These are phyloP conservation scores for Amia ocellicauda DNA, from an alignment of 2,113 vertebrate species.

Conservation along the genomic window DNA sequence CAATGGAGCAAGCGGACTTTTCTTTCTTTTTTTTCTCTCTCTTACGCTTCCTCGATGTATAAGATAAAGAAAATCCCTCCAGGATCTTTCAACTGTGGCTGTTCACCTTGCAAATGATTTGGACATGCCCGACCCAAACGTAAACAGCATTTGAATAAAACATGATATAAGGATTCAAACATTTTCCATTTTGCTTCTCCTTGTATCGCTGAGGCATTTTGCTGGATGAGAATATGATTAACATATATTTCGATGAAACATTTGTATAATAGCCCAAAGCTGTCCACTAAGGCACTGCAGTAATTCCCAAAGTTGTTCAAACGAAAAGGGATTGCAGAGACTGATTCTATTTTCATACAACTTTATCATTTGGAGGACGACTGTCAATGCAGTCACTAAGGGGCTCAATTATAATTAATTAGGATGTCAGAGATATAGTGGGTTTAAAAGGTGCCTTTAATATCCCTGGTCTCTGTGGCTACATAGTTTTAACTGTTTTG, in stretches of 20 bases:
- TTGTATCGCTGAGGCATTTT: background rate
- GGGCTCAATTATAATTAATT: constrained; percentile 4
- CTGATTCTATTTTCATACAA: constrained; percentile 12
- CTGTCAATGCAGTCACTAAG: constrained; percentile 5
- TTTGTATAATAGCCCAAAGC: background rate
- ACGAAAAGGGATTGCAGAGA: background rate
- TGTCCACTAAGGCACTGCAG: background rate
- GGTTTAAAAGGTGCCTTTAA: constrained; percentile 8
- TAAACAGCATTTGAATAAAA: constrained; percentile 59
- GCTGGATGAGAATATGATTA: constrained; percentile 1
- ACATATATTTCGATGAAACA: background rate
- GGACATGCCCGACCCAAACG: constrained; percentile 48
- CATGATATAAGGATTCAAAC: constrained; percentile 41
- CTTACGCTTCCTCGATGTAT: background rate
- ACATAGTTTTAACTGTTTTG: background rate
- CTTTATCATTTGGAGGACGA: constrained; percentile 2
- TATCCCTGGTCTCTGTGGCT: background rate
- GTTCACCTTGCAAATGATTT: constrained; percentile 57
- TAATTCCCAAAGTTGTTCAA: constrained; percentile 5
- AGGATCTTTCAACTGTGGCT: constrained; percentile 53
- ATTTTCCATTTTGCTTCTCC: constrained; percentile 31
- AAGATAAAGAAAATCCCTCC: constrained; percentile 42
- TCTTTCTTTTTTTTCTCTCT: constrained; percentile 47
- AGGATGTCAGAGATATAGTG: constrained; percentile 7
- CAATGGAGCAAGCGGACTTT: constrained; percentile 45